Evolutionary conservation across 2,113 vertebrate genomes (phyloP).

Genomic region (Oxyura jamaicensis): DNA sequence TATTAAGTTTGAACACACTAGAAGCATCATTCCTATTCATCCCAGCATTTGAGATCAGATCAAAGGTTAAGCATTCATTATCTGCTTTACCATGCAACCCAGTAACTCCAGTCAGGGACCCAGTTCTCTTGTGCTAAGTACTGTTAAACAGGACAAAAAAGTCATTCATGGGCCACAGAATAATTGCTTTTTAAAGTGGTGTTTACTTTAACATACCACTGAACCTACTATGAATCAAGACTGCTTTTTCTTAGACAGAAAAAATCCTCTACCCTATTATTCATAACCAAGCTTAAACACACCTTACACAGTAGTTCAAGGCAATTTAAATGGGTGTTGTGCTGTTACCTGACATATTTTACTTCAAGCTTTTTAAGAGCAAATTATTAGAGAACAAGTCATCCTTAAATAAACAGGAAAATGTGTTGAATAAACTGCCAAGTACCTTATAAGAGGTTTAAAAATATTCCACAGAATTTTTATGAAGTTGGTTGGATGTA

Average conservation of each 20-base stretch:
- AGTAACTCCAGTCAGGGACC: not conserved
- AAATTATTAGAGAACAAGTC: not conserved
- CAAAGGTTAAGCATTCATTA: not conserved
- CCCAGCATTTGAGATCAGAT: not conserved
- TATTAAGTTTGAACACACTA: not conserved
- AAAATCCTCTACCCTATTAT: not conserved
- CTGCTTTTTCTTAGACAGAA: not conserved
- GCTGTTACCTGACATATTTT: not conserved
- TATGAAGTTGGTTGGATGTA: slow-evolving; percentile 90
- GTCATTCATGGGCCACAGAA: not conserved
- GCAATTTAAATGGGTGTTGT: slow-evolving; percentile 1
- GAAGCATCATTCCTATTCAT: not conserved
- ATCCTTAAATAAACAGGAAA: not conserved
- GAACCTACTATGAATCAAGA: not conserved
- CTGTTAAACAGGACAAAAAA: not conserved
- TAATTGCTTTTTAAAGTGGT: not conserved
- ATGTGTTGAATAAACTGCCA: not conserved
- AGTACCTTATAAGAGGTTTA: slow-evolving; percentile 88
- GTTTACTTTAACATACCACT: not conserved
- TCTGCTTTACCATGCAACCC: not conserved
- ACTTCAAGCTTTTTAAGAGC: slow-evolving; percentile 12
- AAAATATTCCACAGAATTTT: slow-evolving; percentile 87
- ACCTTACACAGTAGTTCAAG: not conserved
- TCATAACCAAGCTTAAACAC: not conserved
- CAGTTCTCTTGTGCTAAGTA: not conserved